phyloP scores from a whole-genome alignment of 2,888 invertebrate species.

The Gymnocheta viridis region DNA sequence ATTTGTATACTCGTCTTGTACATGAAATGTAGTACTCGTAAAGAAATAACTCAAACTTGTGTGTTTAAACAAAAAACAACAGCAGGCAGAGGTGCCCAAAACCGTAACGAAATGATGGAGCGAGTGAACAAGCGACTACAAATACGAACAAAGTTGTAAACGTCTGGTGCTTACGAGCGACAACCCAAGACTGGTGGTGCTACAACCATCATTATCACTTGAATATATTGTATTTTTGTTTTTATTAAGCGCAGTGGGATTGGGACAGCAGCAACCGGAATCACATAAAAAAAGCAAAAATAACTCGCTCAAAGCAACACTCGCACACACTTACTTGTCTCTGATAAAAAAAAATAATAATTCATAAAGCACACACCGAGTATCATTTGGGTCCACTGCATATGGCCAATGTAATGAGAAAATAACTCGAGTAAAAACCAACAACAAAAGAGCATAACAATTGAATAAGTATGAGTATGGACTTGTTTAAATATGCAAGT shows the following conservation, averaged over 20 bases:
- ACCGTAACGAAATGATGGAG: constrained; percentile 36
- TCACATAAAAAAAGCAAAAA: constrained; percentile 36
- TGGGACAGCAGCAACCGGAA: constrained; percentile 69
- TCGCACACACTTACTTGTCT: constrained; percentile 16
- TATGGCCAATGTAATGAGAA: constrained; percentile 65
- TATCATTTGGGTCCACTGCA: constrained; percentile 56
- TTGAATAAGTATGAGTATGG: constrained; percentile 34
- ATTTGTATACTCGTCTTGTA: not conserved
- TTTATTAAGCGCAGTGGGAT: constrained; percentile 68
- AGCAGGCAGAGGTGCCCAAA: constrained; percentile 59
- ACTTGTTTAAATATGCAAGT: constrained; percentile 43
- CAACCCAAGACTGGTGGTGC: constrained; percentile 70
- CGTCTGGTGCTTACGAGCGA: constrained; percentile 69
- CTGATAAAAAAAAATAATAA: no score
- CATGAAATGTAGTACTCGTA: not conserved
- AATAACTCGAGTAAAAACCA: constrained; percentile 11
- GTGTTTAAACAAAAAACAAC: constrained; percentile 13
- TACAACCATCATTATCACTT: constrained; percentile 51
- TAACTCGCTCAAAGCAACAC: constrained; percentile 14
- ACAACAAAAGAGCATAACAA: constrained; percentile 48
- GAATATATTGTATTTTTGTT: constrained; percentile 55
- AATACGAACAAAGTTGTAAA: constrained; percentile 31
- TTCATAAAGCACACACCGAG: constrained; percentile 5
- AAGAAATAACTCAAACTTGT: constrained; percentile 36
- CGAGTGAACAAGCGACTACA: constrained; percentile 50